Conservation (phyloP, 2,797 vertebrate species). For the Anas georgica region DNA sequence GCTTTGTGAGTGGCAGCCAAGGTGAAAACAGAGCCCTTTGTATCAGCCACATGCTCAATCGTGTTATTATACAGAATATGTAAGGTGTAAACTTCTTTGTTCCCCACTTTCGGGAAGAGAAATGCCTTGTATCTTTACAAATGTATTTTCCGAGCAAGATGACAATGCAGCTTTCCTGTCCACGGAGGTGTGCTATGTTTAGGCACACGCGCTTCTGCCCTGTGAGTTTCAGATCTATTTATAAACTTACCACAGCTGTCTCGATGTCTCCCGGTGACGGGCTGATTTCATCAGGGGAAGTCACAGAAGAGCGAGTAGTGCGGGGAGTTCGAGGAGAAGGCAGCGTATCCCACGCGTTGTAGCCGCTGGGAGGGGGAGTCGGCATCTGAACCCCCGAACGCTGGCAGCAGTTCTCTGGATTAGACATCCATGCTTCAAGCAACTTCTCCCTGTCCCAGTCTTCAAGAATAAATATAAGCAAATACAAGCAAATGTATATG, state of each 20-base stretch:
- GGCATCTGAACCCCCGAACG: conserved; percentile 98
- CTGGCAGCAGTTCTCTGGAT: conserved; percentile 95
- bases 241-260: conserved; percentile 83
- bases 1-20: neutral
- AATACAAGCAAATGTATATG: neutral
- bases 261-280: conserved; percentile 90
- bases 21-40: neutral
- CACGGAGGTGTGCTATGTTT: neutral
- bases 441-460: conserved; percentile 99
- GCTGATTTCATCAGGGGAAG: conserved; percentile 94
- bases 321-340: conserved; percentile 94
- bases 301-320: conserved; percentile 90
- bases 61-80: neutral
- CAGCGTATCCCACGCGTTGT: conserved; percentile 96
- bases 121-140: neutral
- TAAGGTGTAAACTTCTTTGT: neutral
- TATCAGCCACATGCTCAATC: neutral
- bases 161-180: neutral
- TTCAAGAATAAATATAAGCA: conserved; percentile 35
- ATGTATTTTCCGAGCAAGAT: neutral
- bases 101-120: neutral
- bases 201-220: neutral
- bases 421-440: conserved; percentile 97
- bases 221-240: neutral
- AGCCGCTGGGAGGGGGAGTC: conserved; percentile 93